Evolutionary conservation across 2,113 vertebrate genomes (phyloP).

Genomic region (Octodon degus): DNA sequence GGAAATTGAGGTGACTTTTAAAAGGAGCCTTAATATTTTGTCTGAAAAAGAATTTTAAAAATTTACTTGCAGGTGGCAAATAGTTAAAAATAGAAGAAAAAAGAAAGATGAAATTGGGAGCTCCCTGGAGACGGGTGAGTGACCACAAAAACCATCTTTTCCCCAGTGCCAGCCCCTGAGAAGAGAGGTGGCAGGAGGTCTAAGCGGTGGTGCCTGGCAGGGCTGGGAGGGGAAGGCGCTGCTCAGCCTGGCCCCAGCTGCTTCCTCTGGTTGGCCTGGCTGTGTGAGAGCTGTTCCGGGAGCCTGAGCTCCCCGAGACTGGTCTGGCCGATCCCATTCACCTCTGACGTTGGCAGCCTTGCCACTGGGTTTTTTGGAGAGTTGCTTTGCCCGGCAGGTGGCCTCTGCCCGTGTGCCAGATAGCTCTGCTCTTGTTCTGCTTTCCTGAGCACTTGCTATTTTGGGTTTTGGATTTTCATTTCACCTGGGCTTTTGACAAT

Average conservation of each 20-base stretch:
- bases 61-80: slow-evolving; percentile 78
- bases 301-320: neutral
- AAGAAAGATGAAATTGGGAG: slow-evolving; percentile 50
- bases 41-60: slow-evolving; percentile 56
- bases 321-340: slow-evolving; percentile 53
- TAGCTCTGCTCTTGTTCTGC: neutral
- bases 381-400: neutral
- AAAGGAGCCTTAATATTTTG: neutral
- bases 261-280: neutral
- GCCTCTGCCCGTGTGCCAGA: slow-evolving; percentile 7
- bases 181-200: slow-evolving; percentile 28
- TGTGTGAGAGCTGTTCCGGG: neutral
- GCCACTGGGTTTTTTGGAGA: slow-evolving; percentile 51
- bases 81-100: slow-evolving; percentile 60
- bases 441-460: slow-evolving; percentile 53
- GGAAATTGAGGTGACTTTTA: neutral
- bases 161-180: slow-evolving; percentile 60
- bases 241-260: fast-evolving
- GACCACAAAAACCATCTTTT: slow-evolving; percentile 75
- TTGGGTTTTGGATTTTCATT: slow-evolving; percentile 27
- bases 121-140: slow-evolving; percentile 75
- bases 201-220: neutral
- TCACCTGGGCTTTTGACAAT: slow-evolving; percentile 48
- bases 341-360: neutral
- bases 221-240: neutral